Base-by-base conservation (phyloP, 1,140 invertebrate species). In the Cepaea nemoralis region DNA sequence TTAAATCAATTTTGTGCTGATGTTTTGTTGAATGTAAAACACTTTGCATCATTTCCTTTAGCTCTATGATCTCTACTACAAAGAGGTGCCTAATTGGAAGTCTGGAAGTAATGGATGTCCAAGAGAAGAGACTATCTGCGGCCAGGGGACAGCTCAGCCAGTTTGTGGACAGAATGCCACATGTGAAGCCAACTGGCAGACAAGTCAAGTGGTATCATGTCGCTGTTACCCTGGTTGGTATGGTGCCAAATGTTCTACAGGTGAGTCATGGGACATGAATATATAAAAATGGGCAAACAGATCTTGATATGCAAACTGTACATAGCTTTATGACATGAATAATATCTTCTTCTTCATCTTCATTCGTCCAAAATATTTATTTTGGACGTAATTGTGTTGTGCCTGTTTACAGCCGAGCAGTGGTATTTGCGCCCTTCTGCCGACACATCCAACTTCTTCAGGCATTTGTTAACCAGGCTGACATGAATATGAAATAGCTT, bases 191-290 rank as follows among this genome's bases (percentile, higher is more conserved):
- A 45, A 80, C 35, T 74, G 97, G 0, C 96, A 95, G 83, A 6
- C 59, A 69, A n/a, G 10, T 27, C 87, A 94, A 2, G 95, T 96
- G 88, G 96, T 96, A 0, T 93, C 95, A 83, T 99, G 98, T 91
- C 95, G 97, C 82, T 99, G 97, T 88, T 89, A 93, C 1, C 92
- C 93, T 94, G 95, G 95, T 35, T 96, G 93, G 88, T 94, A 93
- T 3, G 97, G 97, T 14, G 94, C 95, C 0, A 94, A 94, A 0
- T 99, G 98, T 90, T 94, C 95, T 87, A 94, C 80, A 86, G 85
- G 91, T 92, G 83, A 78, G 87, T 87, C 42, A 55, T 22, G 22
- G 19, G n/a, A 55, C 19, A 19, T 45, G n/a, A 3, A 55, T 8
- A 55, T 5, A 22, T 14, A 55, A 55, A 55, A 24, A 55, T 10